These are phyloP conservation scores for Sylvia borin DNA, from an alignment of 2,797 vertebrate genomes.

Conservation along the genomic window DNA sequence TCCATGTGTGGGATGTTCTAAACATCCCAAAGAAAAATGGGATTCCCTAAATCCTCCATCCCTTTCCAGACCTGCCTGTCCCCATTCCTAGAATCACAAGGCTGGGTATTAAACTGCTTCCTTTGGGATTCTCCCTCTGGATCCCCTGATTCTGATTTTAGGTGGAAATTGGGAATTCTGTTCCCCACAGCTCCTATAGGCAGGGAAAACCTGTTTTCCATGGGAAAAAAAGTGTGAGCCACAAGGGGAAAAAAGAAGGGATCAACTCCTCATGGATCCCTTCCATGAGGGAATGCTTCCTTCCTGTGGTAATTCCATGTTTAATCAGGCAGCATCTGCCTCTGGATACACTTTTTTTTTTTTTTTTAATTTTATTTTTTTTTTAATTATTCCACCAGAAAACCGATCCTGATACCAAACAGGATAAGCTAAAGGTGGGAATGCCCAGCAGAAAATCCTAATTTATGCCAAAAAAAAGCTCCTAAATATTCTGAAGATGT, in stretches of 20 bases:
- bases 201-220: background rate
- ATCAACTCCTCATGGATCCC: background rate
- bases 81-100: background rate
- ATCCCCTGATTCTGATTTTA: background rate
- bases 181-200: background rate
- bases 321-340: background rate
- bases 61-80: rapidly evolving
- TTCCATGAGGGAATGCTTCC: background rate
- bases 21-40: background rate
- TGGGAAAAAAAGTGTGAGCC: background rate
- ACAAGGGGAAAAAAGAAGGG: background rate
- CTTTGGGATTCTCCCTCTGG: background rate
- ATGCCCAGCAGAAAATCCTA: background rate
- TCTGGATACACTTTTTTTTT: background rate
- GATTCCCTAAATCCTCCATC: background rate
- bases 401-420: rapidly evolving
- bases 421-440: background rate
- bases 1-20: rapidly evolving
- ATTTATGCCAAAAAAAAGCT: background rate
- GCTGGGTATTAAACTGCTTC: background rate
- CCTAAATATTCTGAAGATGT: background rate
- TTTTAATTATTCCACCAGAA: background rate
- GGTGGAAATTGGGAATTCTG: background rate
- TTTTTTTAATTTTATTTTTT: background rate
- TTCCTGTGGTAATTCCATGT: background rate